Base-by-base conservation (phyloP, 35 echinoderm and acorn worm species). In the Lytechinus variegatus region DNA sequence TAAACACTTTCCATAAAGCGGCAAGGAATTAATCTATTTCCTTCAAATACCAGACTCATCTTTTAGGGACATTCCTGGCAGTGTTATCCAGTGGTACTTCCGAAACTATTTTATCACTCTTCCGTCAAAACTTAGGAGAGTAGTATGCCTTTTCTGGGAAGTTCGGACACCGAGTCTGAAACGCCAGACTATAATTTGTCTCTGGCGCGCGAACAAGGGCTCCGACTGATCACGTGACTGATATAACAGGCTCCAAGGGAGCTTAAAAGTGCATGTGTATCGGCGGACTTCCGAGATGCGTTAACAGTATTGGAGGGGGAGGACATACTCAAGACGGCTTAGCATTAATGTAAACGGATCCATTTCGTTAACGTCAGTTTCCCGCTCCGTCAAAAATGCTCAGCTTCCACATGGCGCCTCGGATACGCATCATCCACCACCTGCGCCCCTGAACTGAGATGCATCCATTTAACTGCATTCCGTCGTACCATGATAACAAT, bases 201-300 rank as follows among this genome's bases (percentile, higher is more conserved):
- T 13, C 88, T 33, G 27, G 88, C 29, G 28, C 29, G 88, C 88
- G 88, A 12, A 90, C 29, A 90, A 33, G 88, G 28, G 28, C 88
- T 90, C 29, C 88, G 88, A 90, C 52, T 10, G 88, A 90, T 90
- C 88, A 90, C 88, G 88, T 90, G 88, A 44, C 52, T 90, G 88
- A 90, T 90, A 90, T 90, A 54, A 21, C 88, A 90, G 88, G 88
- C 88, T 90, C 88, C 88, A 90, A 90, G 88, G 66, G 88, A 90
- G 88, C 88, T 90, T 90, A 90, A 90, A 54, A 90, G 88, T 90
- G 88, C 88, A 90, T 54, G 88, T 90, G 88, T 52, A 90, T 90
- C 88, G 88, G 88, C 52, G 88, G 88, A 90, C 88, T 54, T 89
- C 87, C 28, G 87, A 89, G 87, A 89, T 90, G 88, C 88, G 88